Evolutionary conservation across 1,140 invertebrate species (phyloP), one percentile per base, ranked within the genome.

Genomic region (Pygmarrhopalites habei): DNA sequence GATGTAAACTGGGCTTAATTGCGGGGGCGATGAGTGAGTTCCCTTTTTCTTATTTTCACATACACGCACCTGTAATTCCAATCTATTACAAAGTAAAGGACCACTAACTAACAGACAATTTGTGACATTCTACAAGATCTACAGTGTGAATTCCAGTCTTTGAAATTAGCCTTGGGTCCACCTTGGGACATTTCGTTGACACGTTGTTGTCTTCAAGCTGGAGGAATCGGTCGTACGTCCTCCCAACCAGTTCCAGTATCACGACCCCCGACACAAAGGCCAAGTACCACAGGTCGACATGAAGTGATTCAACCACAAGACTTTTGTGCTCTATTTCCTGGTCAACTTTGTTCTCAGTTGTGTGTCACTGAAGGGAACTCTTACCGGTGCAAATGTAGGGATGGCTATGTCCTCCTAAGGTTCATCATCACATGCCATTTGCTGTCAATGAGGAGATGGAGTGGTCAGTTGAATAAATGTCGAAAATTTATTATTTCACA

Each of bases 341-440:
- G 82, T 10, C 80, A 85, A 66, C 73, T 88, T 10, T 89, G 87
- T 71, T 83, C 85, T 0, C 86, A 89, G 65, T 82, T 85, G 68
- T 89, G 87, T 70, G 78, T 87, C 10, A 81, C 85, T 0, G 78
- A 80, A 0, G 80, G 79, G 4, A 81, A 79, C 3, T 88, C 87
- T 0, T 92, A 85, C 73, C 79, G 77, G 58, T 92, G 89, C 73
- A 78, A 81, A 35, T 92, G 89, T 74, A 77, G 82, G 23, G 75
- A 82, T 64, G 89, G 88, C 4, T 90, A 83, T 71, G 80, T 81
- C 59, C 75, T 89, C 3, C 78, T 82, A 68, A n/a, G n/a, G n/a
- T n/a, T n/a, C n/a, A n/a, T n/a, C n/a, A n/a, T n/a, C n/a, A n/a
- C n/a, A n/a, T n/a, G n/a, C n/a, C n/a, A n/a, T n/a, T n/a, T n/a